Conservation (phyloP, 2,797 vertebrate species). For the Anguilla marmorata region DNA sequence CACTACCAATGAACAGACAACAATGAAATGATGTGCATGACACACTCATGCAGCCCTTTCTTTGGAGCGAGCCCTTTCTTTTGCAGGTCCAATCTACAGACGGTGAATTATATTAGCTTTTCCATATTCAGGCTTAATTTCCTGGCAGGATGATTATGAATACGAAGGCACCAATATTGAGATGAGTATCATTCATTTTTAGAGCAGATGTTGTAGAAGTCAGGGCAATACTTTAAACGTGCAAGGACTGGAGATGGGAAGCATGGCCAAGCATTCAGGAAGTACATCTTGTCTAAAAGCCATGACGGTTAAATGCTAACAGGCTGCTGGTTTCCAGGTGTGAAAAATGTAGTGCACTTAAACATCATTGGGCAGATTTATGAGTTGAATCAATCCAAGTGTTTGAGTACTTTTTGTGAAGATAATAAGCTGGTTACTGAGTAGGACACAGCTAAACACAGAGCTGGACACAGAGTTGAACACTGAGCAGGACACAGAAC, state of each 20-base stretch:
- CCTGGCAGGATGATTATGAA: background rate
- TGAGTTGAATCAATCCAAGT: background rate
- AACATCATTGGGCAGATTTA: background rate
- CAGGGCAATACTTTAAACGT: background rate
- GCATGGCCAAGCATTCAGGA: background rate
- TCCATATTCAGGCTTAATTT: constrained; percentile 3
- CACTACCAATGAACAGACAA: background rate
- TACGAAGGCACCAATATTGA: background rate
- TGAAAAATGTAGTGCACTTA: background rate
- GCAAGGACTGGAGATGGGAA: background rate
- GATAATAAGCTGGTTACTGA: background rate
- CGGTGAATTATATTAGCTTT: background rate
- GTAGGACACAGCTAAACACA: background rate
- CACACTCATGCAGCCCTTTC: background rate
- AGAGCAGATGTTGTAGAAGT: background rate
- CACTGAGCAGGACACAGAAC: background rate
- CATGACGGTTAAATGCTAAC: background rate
- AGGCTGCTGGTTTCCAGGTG: background rate
- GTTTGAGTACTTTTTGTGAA: background rate
- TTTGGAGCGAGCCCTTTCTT: background rate
- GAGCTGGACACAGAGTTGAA: background rate
- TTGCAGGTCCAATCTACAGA: background rate
- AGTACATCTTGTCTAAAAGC: background rate
- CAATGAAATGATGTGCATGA: background rate
- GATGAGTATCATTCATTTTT: background rate